Percentiles rank a stretch among this genome's conserved stretches.
These are phyloP conservation scores for Andrena cerasifolii DNA, from an alignment of 1,140 invertebrate genomes.

Conservation along the genomic window DNA sequence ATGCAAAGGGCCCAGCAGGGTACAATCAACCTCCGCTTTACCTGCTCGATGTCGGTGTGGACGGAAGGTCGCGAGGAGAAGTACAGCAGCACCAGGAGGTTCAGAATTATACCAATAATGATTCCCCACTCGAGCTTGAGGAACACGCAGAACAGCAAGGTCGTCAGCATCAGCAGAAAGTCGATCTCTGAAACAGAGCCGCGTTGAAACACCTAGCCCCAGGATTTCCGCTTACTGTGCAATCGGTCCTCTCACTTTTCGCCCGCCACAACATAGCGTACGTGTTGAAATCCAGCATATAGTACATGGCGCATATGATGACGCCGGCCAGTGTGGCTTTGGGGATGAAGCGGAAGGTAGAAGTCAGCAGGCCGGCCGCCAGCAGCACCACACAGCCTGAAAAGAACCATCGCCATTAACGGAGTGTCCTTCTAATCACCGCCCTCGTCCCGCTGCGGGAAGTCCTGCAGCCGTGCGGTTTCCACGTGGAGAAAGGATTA, in stretches of 20 bases:
- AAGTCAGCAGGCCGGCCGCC: constrained; percentile 86
- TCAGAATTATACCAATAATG: constrained; percentile 85
- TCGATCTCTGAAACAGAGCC: constrained; percentile 86
- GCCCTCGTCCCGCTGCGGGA: too few relatives aligned
- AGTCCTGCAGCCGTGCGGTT: too few relatives aligned
- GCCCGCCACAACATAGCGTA: constrained; percentile 89
- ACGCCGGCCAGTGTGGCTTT: constrained; percentile 88
- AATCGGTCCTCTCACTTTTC: constrained; percentile 85
- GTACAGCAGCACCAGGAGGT: constrained; percentile 85
- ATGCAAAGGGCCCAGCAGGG: too few relatives aligned
- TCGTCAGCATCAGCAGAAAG: constrained; percentile 84
- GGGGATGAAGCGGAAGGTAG: constrained; percentile 88
- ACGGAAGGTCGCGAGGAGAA: constrained; percentile 84
- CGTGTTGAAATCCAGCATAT: constrained; percentile 89
- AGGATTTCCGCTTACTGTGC: too few relatives aligned
- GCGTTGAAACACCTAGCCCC: too few relatives aligned
- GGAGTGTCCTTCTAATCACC: too few relatives aligned
- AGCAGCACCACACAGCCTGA: constrained; percentile 87
- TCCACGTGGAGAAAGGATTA: too few relatives aligned
- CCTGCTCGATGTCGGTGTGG: constrained; percentile 72
- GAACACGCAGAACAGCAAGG: constrained; percentile 84
- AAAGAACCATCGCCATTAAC: not conserved
- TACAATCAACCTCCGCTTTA: too few relatives aligned
- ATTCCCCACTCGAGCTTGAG: constrained; percentile 89
- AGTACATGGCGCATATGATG: constrained; percentile 89